These are phyloP conservation scores for Stratiomys singularior DNA, from an alignment of 2,888 invertebrate species.

Conservation along the genomic window DNA sequence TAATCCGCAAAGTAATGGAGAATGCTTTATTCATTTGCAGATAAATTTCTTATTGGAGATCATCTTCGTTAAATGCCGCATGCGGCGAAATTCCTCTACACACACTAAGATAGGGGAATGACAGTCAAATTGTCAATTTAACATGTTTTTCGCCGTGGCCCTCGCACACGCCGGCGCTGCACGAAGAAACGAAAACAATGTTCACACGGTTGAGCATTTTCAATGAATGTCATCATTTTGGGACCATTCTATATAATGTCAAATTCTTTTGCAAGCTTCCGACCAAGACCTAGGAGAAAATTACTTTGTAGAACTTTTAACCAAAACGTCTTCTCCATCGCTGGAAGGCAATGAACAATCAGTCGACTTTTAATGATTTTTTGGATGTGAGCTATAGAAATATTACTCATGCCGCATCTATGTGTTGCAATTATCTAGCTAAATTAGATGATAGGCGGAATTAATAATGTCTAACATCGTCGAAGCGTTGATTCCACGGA, in stretches of 20 bases:
- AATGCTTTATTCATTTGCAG: neutral
- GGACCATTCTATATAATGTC: neutral
- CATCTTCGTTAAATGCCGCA: conserved; percentile 3
- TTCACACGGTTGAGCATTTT: neutral
- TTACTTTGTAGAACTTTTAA: no score
- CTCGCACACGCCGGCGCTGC: conserved; percentile 8
- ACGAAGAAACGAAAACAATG: neutral
- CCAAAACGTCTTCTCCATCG: no score
- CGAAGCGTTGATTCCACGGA: neutral
- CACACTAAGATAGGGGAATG: neutral
- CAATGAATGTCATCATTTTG: neutral
- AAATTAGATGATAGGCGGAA: conserved; percentile 5
- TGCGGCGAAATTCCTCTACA: conserved; percentile 27
- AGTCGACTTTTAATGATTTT: no score
- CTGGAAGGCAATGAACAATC: no score
- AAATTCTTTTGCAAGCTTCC: no score
- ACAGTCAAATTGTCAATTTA: conserved; percentile 24
- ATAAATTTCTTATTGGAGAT: neutral
- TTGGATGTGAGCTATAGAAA: no score
- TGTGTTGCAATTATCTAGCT: conserved; percentile 19
- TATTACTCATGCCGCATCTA: neutral
- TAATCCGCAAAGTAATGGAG: neutral
- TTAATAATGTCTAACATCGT: neutral
- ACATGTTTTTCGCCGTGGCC: conserved; percentile 17
- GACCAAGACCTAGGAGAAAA: no score